Evolutionary conservation across 2,888 invertebrate genomes (phyloP), one percentile per base, ranked within the genome.

Genomic region (Mesorhabditis spiculigera): DNA sequence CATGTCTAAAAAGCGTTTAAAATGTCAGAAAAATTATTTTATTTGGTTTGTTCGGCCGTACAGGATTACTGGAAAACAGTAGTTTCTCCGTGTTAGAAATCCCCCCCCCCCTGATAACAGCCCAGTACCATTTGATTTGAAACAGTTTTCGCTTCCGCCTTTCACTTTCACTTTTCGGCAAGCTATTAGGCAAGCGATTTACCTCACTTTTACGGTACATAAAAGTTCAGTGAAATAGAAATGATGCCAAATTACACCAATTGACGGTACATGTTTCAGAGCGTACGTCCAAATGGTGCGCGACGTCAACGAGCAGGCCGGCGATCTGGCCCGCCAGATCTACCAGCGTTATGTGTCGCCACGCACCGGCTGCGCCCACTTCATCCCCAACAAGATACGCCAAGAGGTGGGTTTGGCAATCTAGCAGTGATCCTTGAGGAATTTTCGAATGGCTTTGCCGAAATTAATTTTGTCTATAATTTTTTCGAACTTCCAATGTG

Each of bases 281-380:
- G 82, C 83, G 16, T 81, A 75, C 70, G 77, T 75, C 44, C 69
- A 76, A 58, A 80, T 81, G 81, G 73, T 73, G 45, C 68, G 69
- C 50, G 72, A 75, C 43, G 68, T 71, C 5, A 77, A 83, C 65
- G 70, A 73, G 43, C 71, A 78, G 67, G 73, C 75, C 65, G 44
- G 65, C n/a, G 76, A 79, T 67, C 68, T 83, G 61, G 82, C 83
- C 45, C 69, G 70, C 16, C 73, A 73, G 6, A 82, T 83, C 43
- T 79, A 79, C 73, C 69, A 72, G 41, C 79, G 73, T 63, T 82
- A 78, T 45, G 28, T 81, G 5, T 76, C 78, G 4, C 74, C 71
- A 5, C 65, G 78, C 13, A 73, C 71, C 5, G 80, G 80, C 28
- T 68, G 72, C 67, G 82, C 81, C 69, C 72, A 71, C 41, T 73